Evolutionary conservation across 2,797 vertebrate species (phyloP), one percentile per base, ranked within the genome.

Genomic region (Lepus townsendii): DNA sequence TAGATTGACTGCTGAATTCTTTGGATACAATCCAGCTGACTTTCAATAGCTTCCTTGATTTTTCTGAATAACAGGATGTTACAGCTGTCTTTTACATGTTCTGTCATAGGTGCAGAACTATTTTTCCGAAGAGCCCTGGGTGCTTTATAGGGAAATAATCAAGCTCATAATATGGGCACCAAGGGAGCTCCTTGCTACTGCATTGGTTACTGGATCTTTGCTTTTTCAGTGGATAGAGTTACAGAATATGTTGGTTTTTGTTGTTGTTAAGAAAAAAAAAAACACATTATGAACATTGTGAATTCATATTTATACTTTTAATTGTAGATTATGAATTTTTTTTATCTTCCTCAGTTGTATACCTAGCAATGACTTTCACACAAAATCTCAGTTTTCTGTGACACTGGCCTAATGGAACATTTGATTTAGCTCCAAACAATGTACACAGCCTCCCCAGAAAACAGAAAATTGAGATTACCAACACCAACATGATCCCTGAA

Each of bases 21-120:
- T 68, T 68, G 66, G 71, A 85, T 20, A 50, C 5, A 38, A 26
- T 14, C 14, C 24, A 22, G 11, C 7, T 76, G 62, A 9, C 63
- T 8, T 71, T 76, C 20, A 86, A n/a, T 69, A 76, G 35, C 20
- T 57, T 86, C 38, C 42, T 86, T 76, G 75, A 11, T 73, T 19
- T 90, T 90, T 90, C 42, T 90, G 50, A 86, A 52, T 82, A 87
- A n/a, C 19, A 78, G 32, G 32, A 24, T 83, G 65, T 91, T 83
- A 42, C 9, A 83, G 63, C n/a, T 80, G 17, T 73, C n/a, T 54
- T 90, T 91, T 52, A 68, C 14, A 76, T 63, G 69, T 57, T 2
- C 5, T 86, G 3, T 27, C 17, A 14, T 68, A 60, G 35, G 60
- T 20, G 30, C 13, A 86, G 50, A 86, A 82, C 47, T 19, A 68